Evolutionary conservation across 2,797 vertebrate genomes (phyloP).

Genomic region (Nannoperca australis): DNA sequence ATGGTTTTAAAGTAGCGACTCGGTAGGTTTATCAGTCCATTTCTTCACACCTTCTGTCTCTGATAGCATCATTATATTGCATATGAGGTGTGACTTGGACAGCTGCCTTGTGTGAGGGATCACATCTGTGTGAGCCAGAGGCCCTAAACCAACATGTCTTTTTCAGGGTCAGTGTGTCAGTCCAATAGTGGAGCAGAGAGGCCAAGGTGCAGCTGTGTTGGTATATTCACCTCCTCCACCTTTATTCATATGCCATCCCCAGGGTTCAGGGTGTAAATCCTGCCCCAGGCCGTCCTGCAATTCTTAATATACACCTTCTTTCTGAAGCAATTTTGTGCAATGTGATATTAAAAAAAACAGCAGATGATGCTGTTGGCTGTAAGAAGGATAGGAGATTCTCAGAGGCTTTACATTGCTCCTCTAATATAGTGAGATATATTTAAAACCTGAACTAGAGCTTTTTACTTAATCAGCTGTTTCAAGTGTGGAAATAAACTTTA

Average conservation of each 20-base stretch:
- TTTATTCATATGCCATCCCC: slow-evolving; percentile 51
- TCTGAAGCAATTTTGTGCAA: slow-evolving; percentile 46
- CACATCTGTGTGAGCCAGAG: slow-evolving; percentile 50
- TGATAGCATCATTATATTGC: slow-evolving; percentile 26
- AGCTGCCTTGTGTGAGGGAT: slow-evolving; percentile 46
- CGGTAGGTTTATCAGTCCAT: slow-evolving; percentile 3
- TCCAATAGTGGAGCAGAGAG: slow-evolving; percentile 68
- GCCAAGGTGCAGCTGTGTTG: slow-evolving; percentile 65
- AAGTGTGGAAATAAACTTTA: slow-evolving; percentile 30
- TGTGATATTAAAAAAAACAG: slow-evolving; percentile 36
- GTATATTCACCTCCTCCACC: slow-evolving; percentile 58
- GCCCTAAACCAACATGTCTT: slow-evolving; percentile 69
- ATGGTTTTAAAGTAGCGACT: not conserved
- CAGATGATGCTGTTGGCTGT: not conserved
- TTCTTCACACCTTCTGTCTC: slow-evolving; percentile 25
- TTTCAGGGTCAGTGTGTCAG: slow-evolving; percentile 80
- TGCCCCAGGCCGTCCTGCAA: slow-evolving; percentile 23
- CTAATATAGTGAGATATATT: slow-evolving; percentile 14
- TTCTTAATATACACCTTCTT: slow-evolving; percentile 34
- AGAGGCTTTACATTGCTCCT: not conserved
- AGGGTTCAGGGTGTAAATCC: slow-evolving; percentile 61
- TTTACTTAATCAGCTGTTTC: not conserved
- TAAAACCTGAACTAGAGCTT: not conserved
- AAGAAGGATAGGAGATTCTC: not conserved
- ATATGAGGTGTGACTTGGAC: slow-evolving; percentile 41